Base-by-base conservation (phyloP, 2,888 invertebrate genomes). In the Gortyna flavago region DNA sequence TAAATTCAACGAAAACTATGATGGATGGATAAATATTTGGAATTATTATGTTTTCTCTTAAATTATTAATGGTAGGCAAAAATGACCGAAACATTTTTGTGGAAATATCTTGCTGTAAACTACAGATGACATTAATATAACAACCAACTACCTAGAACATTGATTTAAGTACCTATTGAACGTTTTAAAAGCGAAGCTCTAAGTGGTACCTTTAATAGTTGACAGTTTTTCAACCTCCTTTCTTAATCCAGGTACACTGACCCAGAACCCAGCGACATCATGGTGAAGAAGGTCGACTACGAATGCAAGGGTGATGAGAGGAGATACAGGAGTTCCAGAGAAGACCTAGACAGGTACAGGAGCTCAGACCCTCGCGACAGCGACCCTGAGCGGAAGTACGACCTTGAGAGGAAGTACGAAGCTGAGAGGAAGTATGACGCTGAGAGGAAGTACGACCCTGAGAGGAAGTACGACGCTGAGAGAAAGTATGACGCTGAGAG, bases 191-290 rank as follows among this genome's bases (percentile, higher is more conserved):
- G 29, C 1, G 29, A 38, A 38, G 8, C 25, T 29, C 21, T 29
- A 21, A 29, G 21, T n/a, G 11, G 8, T 29, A 35, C 1, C 16
- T 61, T 61, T 1, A 44, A 44, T 48, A 67, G 11, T 21, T 66
- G 21, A 29, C 5, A 32, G 16, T 18, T 68, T 25, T 18, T 35
- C 18, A 51, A 16, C 7, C 6, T 35, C 16, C 32, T 64, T 29
- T 32, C 2, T n/a, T 32, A 13, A 32, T 21, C 6, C 51, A 96
- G 96, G 87, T 96, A 93, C 89, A 96, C 96, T 61, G 96, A 96
- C 80, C 96, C 96, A 41, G 96, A 96, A 90, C 96, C 96, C 16
- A 96, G 95, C 82, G 96, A 96, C 44, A 94, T 96, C 65, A 88
- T 94, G 1, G 92, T 94, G 9, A 94, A 91, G 80, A 96, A 94